Evolutionary conservation across 2,888 invertebrate species (phyloP), one percentile per base, ranked within the genome.

Genomic region (Oconnorella tubifera): DNA sequence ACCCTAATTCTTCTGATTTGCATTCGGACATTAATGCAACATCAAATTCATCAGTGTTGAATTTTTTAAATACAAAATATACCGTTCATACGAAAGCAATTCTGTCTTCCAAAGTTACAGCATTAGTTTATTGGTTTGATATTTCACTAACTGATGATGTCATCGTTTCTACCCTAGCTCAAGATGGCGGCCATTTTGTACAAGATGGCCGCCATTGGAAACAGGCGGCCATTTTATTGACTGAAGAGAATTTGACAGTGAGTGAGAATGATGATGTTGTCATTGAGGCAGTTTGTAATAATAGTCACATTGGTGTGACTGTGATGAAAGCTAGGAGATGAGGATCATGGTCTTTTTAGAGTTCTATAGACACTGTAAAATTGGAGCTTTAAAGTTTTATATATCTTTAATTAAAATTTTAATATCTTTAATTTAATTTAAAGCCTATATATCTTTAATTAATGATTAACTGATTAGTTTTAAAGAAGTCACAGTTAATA

Each of bases 301-400:
- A 51, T 27, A 51, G 53, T 25, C 53, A 51, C 25, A 51, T 51
- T 6, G 53, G 53, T 23, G 53, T 25, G 4, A 51, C 10, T 51
- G 53, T 51, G 53, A 51, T n/a, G n/a, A n/a, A n/a, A n/a, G n/a
- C n/a, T n/a, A n/a, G n/a, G n/a, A n/a, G n/a, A n/a, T n/a, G n/a
- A n/a, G n/a, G n/a, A n/a, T n/a, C n/a, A n/a, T n/a, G n/a, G n/a
- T n/a, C n/a, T n/a, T n/a, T n/a, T n/a, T n/a, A n/a, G n/a, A n/a
- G n/a, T n/a, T n/a, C n/a, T n/a, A n/a, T n/a, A n/a, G n/a, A n/a
- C n/a, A n/a, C n/a, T n/a, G n/a, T n/a, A n/a, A n/a, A n/a, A n/a
- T n/a, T n/a, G n/a, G n/a, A n/a, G n/a, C n/a, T n/a, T n/a, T n/a
- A n/a, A n/a, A n/a, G n/a, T n/a, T n/a, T n/a, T n/a, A n/a, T n/a